Conservation (phyloP, 2,797 vertebrate genomes). For the Diplodus puntazzo region DNA sequence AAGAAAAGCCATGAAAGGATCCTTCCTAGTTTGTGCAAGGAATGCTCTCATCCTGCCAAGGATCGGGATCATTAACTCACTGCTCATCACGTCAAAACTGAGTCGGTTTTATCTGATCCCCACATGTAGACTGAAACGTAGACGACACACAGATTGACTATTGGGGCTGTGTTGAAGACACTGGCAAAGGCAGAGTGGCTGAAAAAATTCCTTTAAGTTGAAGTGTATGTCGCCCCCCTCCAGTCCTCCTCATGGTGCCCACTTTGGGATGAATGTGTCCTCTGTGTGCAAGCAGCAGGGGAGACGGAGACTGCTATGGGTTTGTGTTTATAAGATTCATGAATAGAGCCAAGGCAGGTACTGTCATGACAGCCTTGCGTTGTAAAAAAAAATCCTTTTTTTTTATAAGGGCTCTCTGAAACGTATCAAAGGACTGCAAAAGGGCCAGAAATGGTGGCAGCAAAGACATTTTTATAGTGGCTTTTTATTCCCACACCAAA, state of each 20-base stretch:
- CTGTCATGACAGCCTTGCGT: slow-evolving; percentile 40
- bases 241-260: slow-evolving; percentile 70
- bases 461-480: background rate
- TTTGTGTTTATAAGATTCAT: slow-evolving; percentile 71
- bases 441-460: slow-evolving; percentile 8
- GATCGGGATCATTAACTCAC: slow-evolving; percentile 64
- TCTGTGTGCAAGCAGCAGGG: slow-evolving; percentile 78
- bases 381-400: slow-evolving; percentile 43
- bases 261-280: slow-evolving; percentile 83
- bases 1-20: slow-evolving; percentile 40
- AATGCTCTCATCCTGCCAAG: slow-evolving; percentile 64
- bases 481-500: slow-evolving; percentile 42
- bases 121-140: slow-evolving; percentile 21
- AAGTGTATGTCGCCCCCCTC: slow-evolving; percentile 61
- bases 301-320: slow-evolving; percentile 58
- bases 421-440: slow-evolving; percentile 3
- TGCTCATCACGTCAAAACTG: slow-evolving; percentile 72
- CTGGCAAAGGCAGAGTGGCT: too few species aligned
- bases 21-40: slow-evolving; percentile 50
- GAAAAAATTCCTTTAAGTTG: slow-evolving; percentile 66
- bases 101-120: slow-evolving; percentile 66
- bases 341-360: slow-evolving; percentile 75
- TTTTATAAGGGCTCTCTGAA: slow-evolving; percentile 21
- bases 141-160: slow-evolving; percentile 25
- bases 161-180: too few species aligned